Conservation (phyloP, 2,888 invertebrate species). For the Enchytraeus crypticus region DNA sequence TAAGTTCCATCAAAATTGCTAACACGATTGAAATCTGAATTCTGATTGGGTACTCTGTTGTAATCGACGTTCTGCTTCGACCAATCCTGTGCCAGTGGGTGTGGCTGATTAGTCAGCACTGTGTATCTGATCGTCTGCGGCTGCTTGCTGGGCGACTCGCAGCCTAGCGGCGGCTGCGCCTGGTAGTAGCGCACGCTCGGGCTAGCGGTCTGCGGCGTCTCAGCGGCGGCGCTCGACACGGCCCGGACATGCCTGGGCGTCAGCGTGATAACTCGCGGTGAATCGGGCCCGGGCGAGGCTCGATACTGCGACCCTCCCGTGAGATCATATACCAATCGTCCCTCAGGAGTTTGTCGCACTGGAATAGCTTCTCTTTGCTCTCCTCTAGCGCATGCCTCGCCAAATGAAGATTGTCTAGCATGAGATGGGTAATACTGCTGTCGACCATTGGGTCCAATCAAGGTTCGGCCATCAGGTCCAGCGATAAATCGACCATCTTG, state of each 20-base stretch:
- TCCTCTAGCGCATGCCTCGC: not conserved
- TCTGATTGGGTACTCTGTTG: not conserved
- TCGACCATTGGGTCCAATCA: constrained; percentile 5
- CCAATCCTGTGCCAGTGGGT: not conserved
- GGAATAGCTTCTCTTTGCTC: not conserved
- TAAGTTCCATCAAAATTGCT: not conserved
- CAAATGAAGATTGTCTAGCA: not conserved
- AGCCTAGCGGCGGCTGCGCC: not conserved
- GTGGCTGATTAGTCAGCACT: not conserved
- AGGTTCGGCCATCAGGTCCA: not conserved
- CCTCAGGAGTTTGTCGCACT: not conserved
- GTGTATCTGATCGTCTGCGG: not conserved
- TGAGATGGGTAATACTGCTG: not conserved
- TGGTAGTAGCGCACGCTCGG: not conserved
- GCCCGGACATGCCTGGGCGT: not conserved
- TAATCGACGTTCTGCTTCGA: not conserved
- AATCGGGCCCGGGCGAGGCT: not conserved
- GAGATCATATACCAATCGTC: not conserved
- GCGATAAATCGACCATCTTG: not conserved
- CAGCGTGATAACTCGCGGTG: not conserved
- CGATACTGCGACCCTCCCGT: not conserved
- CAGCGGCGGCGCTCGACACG: not conserved
- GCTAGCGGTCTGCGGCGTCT: not conserved
- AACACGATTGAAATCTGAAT: not conserved
- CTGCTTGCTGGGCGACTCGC: not conserved